These are phyloP conservation scores for Sturmia bella DNA, from an alignment of 2,888 invertebrate genomes.

Conservation along the genomic window DNA sequence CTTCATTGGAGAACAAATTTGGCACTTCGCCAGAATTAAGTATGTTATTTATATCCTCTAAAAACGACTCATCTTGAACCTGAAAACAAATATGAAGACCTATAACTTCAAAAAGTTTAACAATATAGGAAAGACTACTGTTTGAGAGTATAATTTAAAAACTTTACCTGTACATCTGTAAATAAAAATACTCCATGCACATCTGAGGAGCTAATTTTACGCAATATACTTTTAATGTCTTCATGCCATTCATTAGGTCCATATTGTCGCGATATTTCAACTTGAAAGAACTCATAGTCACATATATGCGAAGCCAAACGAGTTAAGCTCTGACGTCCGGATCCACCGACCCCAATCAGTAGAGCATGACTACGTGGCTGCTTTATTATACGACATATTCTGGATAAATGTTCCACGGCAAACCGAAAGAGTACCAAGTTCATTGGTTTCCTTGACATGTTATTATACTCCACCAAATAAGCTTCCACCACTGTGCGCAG, in stretches of 20 bases:
- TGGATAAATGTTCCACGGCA: slow-evolving; percentile 96
- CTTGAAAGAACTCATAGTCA: slow-evolving; percentile 95
- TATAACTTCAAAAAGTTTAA: neutral
- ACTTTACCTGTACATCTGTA: slow-evolving; percentile 90
- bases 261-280: slow-evolving; percentile 94
- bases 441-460: slow-evolving; percentile 98
- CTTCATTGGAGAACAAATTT: slow-evolving; percentile 92
- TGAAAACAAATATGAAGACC: slow-evolving; percentile 76
- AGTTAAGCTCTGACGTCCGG: slow-evolving; percentile 95
- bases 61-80: slow-evolving; percentile 95
- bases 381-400: slow-evolving; percentile 93
- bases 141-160: neutral
- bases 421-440: slow-evolving; percentile 96
- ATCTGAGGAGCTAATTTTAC: slow-evolving; percentile 91
- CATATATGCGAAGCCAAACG: slow-evolving; percentile 95
- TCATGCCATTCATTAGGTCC: slow-evolving; percentile 94
- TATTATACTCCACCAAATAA: slow-evolving; percentile 94
- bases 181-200: slow-evolving; percentile 94
- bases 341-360: slow-evolving; percentile 95
- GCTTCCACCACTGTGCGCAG: slow-evolving; percentile 92
- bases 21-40: slow-evolving; percentile 97
- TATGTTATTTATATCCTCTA: slow-evolving; percentile 96
- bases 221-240: slow-evolving; percentile 91
- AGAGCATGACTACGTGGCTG: slow-evolving; percentile 95
- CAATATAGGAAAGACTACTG: neutral